Evolutionary conservation across 2,888 invertebrate genomes (phyloP), one percentile per base, ranked within the genome.

Genomic region (Spodoptera picta): DNA sequence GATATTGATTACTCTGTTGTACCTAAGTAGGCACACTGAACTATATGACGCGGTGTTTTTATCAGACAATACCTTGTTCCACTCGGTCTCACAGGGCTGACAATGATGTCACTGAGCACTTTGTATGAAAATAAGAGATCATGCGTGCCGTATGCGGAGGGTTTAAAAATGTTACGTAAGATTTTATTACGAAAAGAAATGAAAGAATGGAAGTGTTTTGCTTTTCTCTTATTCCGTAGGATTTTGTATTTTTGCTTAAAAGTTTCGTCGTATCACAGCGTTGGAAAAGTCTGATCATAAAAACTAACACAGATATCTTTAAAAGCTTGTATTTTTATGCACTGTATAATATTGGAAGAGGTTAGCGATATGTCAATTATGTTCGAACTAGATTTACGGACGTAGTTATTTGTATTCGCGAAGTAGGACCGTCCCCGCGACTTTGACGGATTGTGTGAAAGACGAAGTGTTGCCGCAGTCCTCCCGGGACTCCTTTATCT

Each of bases 361-460:
- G 62, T 61, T 61, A 41, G 51, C 51, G 49, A 65, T 67, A 50
- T 65, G 64, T 67, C 66, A 65, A 73, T 67, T 59, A 76, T 59
- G 60, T 60, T 67, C 49, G 58, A 76, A 64, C 64, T 70, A 70
- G 73, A 73, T 75, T 76, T 70, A 60, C 66, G 48, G 71, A 61
- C 61, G 71, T 71, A 71, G 68, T 67, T 75, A 75, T 77, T 77
- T 75, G 69, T 77, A 77, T 65, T 73, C 61, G 73, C 52, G 41
- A 66, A 66, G 72, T 60, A 59, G 57, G 60, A 61, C 19, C 64
- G 77, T 69, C 73, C 36, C 60, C 36, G 56, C 57, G 69, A 77
- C 78, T 61, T 73, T 77, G 77, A 77, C 70, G 78, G 70, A 77
- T 77, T 65, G 75, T 73, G 73, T 65, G 60, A 77, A 65, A 77